phyloP scores from a whole-genome alignment of 2,113 vertebrate genomes.

The Leucoraja erinaceus region DNA sequence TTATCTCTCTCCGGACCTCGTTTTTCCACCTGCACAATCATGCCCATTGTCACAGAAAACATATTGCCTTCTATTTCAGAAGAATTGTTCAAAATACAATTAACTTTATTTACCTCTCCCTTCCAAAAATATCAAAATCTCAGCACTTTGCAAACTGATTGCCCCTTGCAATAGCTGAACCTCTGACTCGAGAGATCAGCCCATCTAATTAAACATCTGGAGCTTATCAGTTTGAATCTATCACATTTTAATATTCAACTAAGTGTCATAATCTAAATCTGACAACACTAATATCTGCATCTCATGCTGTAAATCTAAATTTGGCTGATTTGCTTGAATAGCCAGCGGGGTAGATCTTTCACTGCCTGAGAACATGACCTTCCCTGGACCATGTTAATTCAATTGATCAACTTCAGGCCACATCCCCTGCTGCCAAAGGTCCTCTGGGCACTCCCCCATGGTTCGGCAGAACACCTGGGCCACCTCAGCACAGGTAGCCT shows the following conservation, averaged over 20 bases:
- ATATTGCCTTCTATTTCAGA: neutral
- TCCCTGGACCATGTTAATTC: no score
- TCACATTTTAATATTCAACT: constrained; percentile 19
- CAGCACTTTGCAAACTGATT: neutral
- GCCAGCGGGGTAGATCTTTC: neutral
- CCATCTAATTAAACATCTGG: neutral
- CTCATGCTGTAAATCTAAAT: neutral
- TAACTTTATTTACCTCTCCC: neutral
- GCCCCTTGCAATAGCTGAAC: neutral
- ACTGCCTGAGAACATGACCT: no score
- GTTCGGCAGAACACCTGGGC: no score
- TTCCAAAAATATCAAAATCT: neutral
- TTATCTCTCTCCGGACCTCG: no score
- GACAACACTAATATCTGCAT: neutral
- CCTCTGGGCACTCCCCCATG: no score
- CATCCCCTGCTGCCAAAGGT: no score
- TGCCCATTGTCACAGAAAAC: neutral
- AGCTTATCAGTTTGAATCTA: neutral
- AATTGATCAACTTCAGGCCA: no score
- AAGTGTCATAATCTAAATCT: neutral
- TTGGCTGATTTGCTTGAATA: neutral
- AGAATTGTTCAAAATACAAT: neutral
- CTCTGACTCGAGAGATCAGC: neutral
- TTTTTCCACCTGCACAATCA: neutral
- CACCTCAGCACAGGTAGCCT: no score